Evolutionary conservation across 2,113 vertebrate species (phyloP), one percentile per base, ranked within the genome.

Genomic region (Colaptes auratus): DNA sequence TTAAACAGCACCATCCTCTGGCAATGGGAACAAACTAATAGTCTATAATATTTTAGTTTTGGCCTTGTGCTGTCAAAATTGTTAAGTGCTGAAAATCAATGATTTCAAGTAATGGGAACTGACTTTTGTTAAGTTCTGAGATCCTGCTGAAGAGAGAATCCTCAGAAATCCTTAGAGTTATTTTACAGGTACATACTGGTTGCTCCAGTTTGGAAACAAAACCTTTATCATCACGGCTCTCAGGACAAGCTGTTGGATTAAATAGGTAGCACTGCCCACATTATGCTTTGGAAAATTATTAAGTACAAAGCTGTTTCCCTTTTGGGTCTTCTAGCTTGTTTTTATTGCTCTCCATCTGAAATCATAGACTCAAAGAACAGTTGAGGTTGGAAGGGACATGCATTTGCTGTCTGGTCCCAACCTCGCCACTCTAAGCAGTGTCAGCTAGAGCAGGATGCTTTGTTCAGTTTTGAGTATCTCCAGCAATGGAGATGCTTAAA

Each of bases 1-100:
- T 89, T 72, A 93, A 96, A 92, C 58, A 92, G 93, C 86, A 95
- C 44, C 66, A 48, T 95, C 66, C 44, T 95, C 72, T 96, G 81
- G 92, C 52, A 74, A 8, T 69, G 84, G 82, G 78, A 92, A 84
- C 76, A 90, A 85, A 78, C 65, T 11, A 50, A 33, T 71, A 84
- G 44, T 39, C 77, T 56, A 3, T 28, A 33, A 31, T 60, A n/a
- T 63, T 79, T 79, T 53, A 52, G 65, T 92, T 91, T 91, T 91
- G 87, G 11, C 56, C 44, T 23, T 12, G 10, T 69, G 73, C n/a
- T 86, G 88, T 86, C 52, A 83, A 61, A 69, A 78, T 35, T 61
- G 39, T 50, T 19, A 78, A 46, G 42, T 82, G 23, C 25, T 92
- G 73, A 80, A 83, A 80, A 35, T 70, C 27, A 74, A 1, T 42